A percentile compares a stretch with the other conserved stretches of the same genome.
Evolutionary conservation across 1,140 invertebrate genomes (phyloP).

Genomic region (Lepidurus couesii): DNA sequence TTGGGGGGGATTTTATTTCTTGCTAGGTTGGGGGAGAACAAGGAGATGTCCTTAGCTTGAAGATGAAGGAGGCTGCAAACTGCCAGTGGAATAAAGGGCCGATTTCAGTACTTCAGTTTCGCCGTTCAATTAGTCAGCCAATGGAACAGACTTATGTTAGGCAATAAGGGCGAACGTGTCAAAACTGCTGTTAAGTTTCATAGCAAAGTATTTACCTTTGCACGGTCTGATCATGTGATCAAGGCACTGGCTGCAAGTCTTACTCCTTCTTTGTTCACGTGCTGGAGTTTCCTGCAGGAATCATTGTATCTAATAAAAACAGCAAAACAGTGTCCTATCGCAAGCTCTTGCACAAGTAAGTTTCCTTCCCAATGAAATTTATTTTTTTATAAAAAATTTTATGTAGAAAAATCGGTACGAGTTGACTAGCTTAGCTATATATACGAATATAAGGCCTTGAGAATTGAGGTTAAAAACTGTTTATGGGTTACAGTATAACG

Average conservation of each 20-base stretch:
- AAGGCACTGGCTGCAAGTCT: neutral
- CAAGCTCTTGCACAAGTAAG: neutral
- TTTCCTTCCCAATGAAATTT: neutral
- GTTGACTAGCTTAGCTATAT: no score
- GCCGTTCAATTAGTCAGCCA: no score
- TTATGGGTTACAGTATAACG: neutral
- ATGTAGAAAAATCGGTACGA: no score
- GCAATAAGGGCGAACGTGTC: neutral
- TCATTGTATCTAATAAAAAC: no score
- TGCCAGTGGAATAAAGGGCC: no score
- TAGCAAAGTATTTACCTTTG: neutral
- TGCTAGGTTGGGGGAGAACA: no score
- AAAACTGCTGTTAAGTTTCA: neutral
- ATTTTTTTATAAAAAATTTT: neutral
- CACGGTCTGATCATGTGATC: conserved; percentile 4
- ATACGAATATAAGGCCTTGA: neutral
- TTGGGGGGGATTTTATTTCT: no score
- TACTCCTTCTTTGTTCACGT: neutral
- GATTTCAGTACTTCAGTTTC: no score
- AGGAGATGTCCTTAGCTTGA: no score
- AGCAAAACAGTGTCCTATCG: no score
- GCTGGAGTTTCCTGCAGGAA: neutral
- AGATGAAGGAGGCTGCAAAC: no score
- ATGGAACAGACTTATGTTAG: neutral
- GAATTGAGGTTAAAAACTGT: conserved; percentile 3